These are phyloP conservation scores for Vombatus ursinus DNA, from an alignment of 2,113 vertebrate species.

Conservation along the genomic window DNA sequence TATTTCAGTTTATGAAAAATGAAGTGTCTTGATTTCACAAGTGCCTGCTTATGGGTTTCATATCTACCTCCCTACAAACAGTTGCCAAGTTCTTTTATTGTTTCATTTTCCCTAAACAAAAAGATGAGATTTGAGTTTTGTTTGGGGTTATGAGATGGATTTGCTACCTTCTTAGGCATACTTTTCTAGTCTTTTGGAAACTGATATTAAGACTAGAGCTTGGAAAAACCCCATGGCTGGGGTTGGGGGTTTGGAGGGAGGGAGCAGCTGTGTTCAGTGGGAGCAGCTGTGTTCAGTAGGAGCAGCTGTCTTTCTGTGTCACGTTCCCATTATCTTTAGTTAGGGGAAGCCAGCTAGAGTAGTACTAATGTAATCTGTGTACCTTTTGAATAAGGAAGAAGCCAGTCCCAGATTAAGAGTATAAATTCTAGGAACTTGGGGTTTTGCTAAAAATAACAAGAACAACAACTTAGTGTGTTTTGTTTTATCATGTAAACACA, in stretches of 20 bases:
- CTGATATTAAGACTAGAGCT: slow-evolving; percentile 45
- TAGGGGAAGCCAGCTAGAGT: slow-evolving; percentile 68
- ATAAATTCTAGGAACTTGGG: slow-evolving; percentile 26
- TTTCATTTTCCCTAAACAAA: slow-evolving; percentile 49
- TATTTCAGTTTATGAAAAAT: slow-evolving; percentile 41
- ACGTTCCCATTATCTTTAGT: slow-evolving; percentile 66
- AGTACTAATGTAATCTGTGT: slow-evolving; percentile 66
- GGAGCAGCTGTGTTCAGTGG: slow-evolving; percentile 63
- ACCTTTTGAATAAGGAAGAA: slow-evolving; percentile 64
- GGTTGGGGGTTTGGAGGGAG: not conserved
- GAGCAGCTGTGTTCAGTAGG: not conserved
- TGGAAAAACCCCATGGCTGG: slow-evolving; percentile 21
- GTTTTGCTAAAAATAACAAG: not conserved
- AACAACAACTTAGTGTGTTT: slow-evolving; percentile 39
- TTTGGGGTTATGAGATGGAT: slow-evolving; percentile 40
- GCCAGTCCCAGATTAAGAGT: slow-evolving; percentile 54
- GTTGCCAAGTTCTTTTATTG: slow-evolving; percentile 29
- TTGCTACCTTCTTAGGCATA: slow-evolving; percentile 19
- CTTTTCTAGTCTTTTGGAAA: slow-evolving; percentile 42
- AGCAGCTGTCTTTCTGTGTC: slow-evolving; percentile 28
- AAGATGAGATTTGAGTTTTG: slow-evolving; percentile 28
- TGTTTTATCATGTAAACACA: slow-evolving; percentile 55
- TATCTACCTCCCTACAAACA: slow-evolving; percentile 37
- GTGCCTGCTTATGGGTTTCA: slow-evolving; percentile 38
- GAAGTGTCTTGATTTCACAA: slow-evolving; percentile 18